phyloP scores from a whole-genome alignment of 2,113 vertebrate species.

The Thinocorus orbignyianus region DNA sequence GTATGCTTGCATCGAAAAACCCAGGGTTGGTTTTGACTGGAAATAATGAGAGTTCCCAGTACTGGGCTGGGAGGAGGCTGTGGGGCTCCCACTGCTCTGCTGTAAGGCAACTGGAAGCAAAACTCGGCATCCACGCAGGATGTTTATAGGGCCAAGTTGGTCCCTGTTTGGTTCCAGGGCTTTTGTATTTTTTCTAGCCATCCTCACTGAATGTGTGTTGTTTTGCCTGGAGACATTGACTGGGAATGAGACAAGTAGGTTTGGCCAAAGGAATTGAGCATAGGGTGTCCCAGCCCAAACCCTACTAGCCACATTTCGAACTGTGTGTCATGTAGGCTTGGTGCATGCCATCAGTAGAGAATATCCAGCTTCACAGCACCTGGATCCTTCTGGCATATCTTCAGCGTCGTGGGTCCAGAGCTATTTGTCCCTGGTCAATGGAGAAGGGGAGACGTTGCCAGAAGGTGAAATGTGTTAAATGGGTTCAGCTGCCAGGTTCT shows the following conservation, averaged over 20 bases:
- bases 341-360: fast-evolving
- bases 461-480: not conserved
- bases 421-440: not conserved
- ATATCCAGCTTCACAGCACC: not conserved
- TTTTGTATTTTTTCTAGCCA: not conserved
- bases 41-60: not conserved
- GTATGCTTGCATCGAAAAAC: not conserved
- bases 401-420: not conserved
- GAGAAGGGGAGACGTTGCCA: not conserved
- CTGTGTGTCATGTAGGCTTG: not conserved
- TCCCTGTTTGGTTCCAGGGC: not conserved
- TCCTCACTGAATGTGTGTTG: fast-evolving
- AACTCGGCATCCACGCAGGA: fast-evolving
- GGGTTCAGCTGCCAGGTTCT: not conserved
- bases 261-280: not conserved
- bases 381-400: not conserved
- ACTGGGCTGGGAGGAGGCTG: not conserved
- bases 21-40: not conserved
- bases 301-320: not conserved
- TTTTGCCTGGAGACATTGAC: not conserved
- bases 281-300: not conserved
- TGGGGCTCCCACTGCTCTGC: not conserved
- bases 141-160: not conserved
- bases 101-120: not conserved
- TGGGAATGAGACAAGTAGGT: not conserved